A percentile compares a stretch with the other conserved stretches of the same genome.
These are phyloP conservation scores for Plagodis dolabraria DNA, from an alignment of 2,888 invertebrate genomes.

Conservation along the genomic window DNA sequence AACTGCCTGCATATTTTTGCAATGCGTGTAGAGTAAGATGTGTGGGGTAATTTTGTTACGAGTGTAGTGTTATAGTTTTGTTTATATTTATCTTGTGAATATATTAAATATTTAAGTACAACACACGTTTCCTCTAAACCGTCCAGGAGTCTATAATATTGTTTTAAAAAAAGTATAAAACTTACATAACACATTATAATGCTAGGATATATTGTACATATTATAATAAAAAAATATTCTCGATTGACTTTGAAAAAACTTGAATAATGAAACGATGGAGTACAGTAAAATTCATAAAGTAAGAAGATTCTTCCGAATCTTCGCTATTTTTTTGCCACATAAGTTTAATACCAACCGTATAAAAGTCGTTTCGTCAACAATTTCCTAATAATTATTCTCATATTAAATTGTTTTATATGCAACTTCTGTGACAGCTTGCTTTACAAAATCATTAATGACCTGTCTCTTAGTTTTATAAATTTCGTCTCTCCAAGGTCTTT, in stretches of 20 bases:
- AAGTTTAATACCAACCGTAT: not conserved
- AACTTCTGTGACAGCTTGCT: not conserved
- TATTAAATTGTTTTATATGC: not conserved
- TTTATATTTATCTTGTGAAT: not conserved
- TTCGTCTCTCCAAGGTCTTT: no score
- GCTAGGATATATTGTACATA: no score
- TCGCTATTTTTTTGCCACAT: not conserved
- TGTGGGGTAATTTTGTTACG: not conserved
- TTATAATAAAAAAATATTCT: not conserved
- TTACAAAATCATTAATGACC: slow-evolving; percentile 12
- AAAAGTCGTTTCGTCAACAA: slow-evolving; percentile 1
- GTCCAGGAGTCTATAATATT: no score
- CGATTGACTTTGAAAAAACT: no score
- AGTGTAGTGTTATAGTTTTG: not conserved
- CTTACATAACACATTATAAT: no score
- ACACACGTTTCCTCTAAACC: no score
- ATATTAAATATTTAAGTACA: no score
- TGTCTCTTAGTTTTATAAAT: slow-evolving; percentile 1
- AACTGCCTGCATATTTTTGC: slow-evolving; percentile 12
- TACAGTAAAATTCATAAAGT: not conserved
- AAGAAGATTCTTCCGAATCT: not conserved
- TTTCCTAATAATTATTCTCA: slow-evolving; percentile 1
- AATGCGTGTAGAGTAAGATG: not conserved
- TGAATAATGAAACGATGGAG: no score
- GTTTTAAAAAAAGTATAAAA: no score